These are phyloP conservation scores for Amphipoea lucens DNA, from an alignment of 2,888 invertebrate species.

Conservation along the genomic window DNA sequence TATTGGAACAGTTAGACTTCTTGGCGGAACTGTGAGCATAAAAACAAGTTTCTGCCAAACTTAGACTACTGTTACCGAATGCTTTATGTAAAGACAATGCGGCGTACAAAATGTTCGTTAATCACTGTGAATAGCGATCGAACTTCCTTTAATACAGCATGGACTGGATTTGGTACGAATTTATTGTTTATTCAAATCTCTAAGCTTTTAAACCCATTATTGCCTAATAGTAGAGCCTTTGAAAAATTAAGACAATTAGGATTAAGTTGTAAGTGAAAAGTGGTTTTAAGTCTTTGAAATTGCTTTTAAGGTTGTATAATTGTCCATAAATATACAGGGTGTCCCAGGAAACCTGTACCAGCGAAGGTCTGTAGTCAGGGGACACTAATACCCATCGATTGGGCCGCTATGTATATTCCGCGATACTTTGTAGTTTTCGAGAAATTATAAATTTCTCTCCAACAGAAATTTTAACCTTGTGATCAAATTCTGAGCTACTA, in stretches of 20 bases:
- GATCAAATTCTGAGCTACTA: no score
- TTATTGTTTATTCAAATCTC: constrained; percentile 68
- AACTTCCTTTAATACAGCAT: constrained; percentile 66
- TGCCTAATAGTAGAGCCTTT: constrained; percentile 59
- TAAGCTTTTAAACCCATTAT: constrained; percentile 66
- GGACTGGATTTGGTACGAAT: constrained; percentile 60
- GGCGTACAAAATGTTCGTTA: constrained; percentile 68
- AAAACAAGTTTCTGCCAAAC: constrained; percentile 51
- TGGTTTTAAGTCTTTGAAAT: constrained; percentile 41
- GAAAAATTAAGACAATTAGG: constrained; percentile 64
- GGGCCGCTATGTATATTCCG: no score
- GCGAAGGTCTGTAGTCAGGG: no score
- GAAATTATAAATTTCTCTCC: no score
- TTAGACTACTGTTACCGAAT: constrained; percentile 61
- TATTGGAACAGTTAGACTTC: constrained; percentile 59
- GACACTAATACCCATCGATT: no score
- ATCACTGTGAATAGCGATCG: constrained; percentile 66
- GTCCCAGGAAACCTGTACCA: no score
- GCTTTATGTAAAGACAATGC: constrained; percentile 56
- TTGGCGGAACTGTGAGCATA: constrained; percentile 45
- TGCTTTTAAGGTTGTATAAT: constrained; percentile 1
- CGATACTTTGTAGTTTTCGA: no score
- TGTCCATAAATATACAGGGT: background rate
- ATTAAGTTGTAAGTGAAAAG: constrained; percentile 56
- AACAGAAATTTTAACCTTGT: no score